These are phyloP conservation scores for Halcyon leucocephala DNA, from an alignment of 2,797 vertebrate species.

Conservation along the genomic window DNA sequence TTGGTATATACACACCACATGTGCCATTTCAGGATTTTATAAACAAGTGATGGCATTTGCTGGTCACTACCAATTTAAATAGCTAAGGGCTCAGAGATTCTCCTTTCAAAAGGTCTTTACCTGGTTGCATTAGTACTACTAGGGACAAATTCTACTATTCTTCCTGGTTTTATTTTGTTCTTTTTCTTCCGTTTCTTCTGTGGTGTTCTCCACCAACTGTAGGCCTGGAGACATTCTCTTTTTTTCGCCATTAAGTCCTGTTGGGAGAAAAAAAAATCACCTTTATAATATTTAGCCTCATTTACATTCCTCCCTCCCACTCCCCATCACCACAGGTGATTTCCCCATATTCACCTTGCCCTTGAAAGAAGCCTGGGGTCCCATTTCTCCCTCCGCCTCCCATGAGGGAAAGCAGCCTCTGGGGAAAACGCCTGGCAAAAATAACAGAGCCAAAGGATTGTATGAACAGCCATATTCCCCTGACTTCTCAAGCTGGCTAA, in stretches of 20 bases:
- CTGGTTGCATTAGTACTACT: conserved; percentile 60
- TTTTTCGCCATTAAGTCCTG: conserved; percentile 75
- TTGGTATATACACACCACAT: background rate
- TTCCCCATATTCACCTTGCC: conserved; percentile 81
- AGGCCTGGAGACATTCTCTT: conserved; percentile 73
- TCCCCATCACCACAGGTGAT: conserved; percentile 80
- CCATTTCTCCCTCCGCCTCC: conserved; percentile 80
- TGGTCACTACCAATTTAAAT: background rate
- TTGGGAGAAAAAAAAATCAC: conserved; percentile 49
- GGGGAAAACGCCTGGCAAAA: conserved; percentile 80
- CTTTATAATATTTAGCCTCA: conserved; percentile 72
- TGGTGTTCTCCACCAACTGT: conserved; percentile 75
- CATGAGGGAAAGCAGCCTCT: conserved; percentile 81
- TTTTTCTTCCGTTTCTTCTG: conserved; percentile 77
- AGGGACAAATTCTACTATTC: conserved; percentile 74
- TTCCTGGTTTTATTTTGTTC: conserved; percentile 75
- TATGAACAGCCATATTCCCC: conserved; percentile 80
- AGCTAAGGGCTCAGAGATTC: background rate
- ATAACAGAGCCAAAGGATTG: conserved; percentile 81
- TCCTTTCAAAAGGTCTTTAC: conserved; percentile 49
- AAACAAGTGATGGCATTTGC: background rate
- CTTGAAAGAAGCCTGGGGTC: conserved; percentile 81
- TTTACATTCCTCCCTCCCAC: conserved; percentile 79
- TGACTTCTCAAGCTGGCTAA: conserved; percentile 77
- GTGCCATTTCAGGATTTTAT: background rate